A percentile compares a stretch with the other conserved stretches of the same genome.
Conservation (phyloP, 2,888 invertebrate species). For the Cerceris rybyensis region DNA sequence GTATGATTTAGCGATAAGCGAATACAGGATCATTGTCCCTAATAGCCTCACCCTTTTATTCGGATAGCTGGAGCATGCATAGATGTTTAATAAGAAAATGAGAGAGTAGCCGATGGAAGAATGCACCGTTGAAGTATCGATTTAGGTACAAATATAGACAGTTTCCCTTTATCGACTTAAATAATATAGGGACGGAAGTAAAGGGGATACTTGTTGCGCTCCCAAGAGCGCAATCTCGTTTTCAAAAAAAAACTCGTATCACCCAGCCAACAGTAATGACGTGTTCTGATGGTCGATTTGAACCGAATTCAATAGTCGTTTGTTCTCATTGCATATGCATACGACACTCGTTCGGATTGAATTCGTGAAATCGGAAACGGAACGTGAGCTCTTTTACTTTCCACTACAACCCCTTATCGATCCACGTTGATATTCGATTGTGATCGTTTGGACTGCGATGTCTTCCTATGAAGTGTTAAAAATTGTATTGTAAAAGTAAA, state of each 20-base stretch:
- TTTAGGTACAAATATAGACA: slow-evolving; percentile 61
- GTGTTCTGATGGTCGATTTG: not conserved
- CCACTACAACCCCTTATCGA: too few species aligned
- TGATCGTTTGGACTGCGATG: too few species aligned
- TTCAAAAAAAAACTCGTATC: slow-evolving; percentile 1
- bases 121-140: slow-evolving; percentile 62
- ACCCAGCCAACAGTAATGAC: not conserved
- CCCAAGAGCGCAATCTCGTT: slow-evolving; percentile 21
- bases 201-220: slow-evolving; percentile 49
- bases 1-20: not conserved
- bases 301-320: not conserved
- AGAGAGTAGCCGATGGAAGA: slow-evolving; percentile 39
- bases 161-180: slow-evolving; percentile 53
- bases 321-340: too few species aligned
- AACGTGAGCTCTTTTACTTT: too few species aligned
- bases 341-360: too few species aligned
- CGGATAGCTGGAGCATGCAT: slow-evolving; percentile 2
- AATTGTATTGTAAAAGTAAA: too few species aligned
- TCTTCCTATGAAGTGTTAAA: too few species aligned
- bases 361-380: too few species aligned
- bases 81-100: slow-evolving; percentile 39
- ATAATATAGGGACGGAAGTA: slow-evolving; percentile 36
- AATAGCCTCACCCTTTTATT: not conserved
- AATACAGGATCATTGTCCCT: not conserved
- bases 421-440: too few species aligned